A percentile compares a stretch with the other conserved stretches of the same genome.
Evolutionary conservation across 1,140 invertebrate genomes (phyloP).

Genomic region (Dendroctonus valens): DNA sequence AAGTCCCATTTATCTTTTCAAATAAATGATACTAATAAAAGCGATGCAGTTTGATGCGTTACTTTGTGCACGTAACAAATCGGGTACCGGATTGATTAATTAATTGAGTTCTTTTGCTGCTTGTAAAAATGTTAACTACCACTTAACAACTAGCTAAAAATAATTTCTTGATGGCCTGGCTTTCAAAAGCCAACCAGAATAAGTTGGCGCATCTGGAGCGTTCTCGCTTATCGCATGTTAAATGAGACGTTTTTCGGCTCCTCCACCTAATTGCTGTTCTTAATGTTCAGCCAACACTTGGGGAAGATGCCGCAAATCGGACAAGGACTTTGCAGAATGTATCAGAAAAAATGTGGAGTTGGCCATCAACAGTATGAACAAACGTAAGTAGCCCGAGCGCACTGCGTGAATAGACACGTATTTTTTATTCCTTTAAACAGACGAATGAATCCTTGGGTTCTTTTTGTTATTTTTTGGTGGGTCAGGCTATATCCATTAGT

Average conservation of each 20-base stretch:
- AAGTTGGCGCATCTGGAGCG: not conserved
- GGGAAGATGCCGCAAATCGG: slow-evolving; percentile 32
- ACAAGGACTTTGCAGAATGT: slow-evolving; percentile 35
- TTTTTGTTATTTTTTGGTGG: slow-evolving; percentile 3
- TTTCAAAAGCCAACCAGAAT: too few species aligned
- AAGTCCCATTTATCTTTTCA: slow-evolving; percentile 19
- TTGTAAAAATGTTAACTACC: too few species aligned
- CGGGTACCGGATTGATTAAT: not conserved
- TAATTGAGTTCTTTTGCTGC: not conserved
- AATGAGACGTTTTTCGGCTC: not conserved
- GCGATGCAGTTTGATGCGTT: not conserved
- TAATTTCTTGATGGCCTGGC: too few species aligned
- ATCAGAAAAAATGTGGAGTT: slow-evolving; percentile 34
- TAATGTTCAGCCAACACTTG: slow-evolving; percentile 34
- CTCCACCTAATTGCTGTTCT: not conserved
- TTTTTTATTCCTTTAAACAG: slow-evolving; percentile 1
- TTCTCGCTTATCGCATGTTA: not conserved
- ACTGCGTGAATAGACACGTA: slow-evolving; percentile 5
- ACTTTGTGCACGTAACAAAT: not conserved
- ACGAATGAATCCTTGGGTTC: slow-evolving; percentile 1
- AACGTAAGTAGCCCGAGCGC: slow-evolving; percentile 30
- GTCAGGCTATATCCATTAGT: not conserved
- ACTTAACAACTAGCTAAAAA: too few species aligned
- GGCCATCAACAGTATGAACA: slow-evolving; percentile 33
- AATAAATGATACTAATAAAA: not conserved